phyloP scores from a whole-genome alignment of 2,888 invertebrate genomes.

The Alcis repandata region DNA sequence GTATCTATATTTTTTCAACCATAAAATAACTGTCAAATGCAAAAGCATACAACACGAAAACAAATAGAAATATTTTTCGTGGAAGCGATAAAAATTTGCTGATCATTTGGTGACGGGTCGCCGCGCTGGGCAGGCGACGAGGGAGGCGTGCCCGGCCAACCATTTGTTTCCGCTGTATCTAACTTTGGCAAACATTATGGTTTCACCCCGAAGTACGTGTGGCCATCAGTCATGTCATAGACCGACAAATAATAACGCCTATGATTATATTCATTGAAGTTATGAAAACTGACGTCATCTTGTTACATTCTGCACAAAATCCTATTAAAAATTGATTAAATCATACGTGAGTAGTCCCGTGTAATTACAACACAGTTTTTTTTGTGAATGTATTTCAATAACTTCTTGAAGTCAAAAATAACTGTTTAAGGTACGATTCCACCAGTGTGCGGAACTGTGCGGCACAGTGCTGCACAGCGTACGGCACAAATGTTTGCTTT shows the following conservation, averaged over 20 bases:
- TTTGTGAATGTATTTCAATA: not conserved
- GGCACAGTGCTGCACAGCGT: no score
- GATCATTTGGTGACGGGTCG: constrained; percentile 58
- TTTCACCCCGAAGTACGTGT: constrained; percentile 23
- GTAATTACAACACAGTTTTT: no score
- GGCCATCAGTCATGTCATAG: not conserved
- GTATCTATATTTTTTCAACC: not conserved
- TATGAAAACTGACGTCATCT: no score
- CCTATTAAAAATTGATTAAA: no score
- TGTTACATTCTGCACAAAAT: no score
- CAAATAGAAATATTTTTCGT: constrained; percentile 44
- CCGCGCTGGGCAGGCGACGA: constrained; percentile 53
- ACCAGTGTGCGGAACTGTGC: no score
- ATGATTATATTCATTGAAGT: no score
- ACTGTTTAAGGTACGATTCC: no score
- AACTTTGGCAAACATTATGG: constrained; percentile 48
- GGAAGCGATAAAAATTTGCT: constrained; percentile 66
- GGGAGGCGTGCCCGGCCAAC: constrained; percentile 63
- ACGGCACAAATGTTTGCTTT: no score
- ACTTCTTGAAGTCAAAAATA: not conserved
- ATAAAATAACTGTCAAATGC: constrained; percentile 6
- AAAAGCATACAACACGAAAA: not conserved
- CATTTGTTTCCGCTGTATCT: constrained; percentile 61
- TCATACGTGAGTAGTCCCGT: no score
- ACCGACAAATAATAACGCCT: not conserved